phyloP scores from a whole-genome alignment of 1,140 invertebrate species.

The Dolichoris vasculosae region DNA sequence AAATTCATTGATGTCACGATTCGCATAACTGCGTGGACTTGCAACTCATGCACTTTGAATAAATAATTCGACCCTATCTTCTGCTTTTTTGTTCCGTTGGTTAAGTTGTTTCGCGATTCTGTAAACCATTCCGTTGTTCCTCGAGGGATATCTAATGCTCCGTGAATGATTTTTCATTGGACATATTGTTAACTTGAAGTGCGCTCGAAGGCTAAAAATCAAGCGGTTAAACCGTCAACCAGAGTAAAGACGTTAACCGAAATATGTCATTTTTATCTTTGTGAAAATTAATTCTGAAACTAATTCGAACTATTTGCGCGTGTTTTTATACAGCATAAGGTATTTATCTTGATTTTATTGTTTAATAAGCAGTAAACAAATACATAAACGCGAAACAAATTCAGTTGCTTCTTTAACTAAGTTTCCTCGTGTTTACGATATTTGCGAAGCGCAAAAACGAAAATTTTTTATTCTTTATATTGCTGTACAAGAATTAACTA shows the following conservation, averaged over 20 bases:
- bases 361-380: background rate
- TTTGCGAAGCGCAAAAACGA: no score
- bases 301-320: background rate
- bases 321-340: background rate
- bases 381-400: background rate
- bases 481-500: no score
- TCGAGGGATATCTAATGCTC: no score
- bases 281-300: background rate
- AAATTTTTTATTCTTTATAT: no score
- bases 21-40: constrained; percentile 9
- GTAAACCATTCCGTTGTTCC: background rate
- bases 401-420: background rate
- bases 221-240: background rate
- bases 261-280: background rate
- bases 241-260: background rate
- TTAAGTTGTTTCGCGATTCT: background rate
- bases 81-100: background rate
- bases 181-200: no score
- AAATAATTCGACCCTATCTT: constrained; percentile 8
- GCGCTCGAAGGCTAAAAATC: background rate
- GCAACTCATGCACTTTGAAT: constrained; percentile 34
- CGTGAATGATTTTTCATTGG: no score
- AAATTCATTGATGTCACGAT: constrained; percentile 39
- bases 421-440: no score
- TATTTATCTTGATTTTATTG: background rate